Evolutionary conservation across 1,140 invertebrate species (phyloP).

Genomic region (Apis dorsata): DNA sequence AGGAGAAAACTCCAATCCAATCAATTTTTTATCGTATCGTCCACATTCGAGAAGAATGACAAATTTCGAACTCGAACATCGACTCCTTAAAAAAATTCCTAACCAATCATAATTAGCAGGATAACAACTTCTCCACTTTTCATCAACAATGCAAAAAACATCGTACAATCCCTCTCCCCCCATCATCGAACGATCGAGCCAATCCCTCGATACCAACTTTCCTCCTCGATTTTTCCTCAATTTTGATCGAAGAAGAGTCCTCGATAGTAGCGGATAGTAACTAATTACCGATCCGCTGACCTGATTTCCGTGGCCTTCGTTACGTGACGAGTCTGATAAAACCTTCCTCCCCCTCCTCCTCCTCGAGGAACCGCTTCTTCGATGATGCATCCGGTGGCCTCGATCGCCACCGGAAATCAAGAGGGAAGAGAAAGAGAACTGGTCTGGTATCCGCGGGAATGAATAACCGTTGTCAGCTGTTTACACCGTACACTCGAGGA

Average conservation of each 20-base stretch:
- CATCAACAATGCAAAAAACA: no score
- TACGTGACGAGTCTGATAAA: no score
- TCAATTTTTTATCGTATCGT: no score
- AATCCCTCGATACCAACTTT: neutral
- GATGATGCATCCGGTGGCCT: conserved; percentile 18
- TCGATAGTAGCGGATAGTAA: neutral
- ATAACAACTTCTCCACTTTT: no score
- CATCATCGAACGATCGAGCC: neutral
- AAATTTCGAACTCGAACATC: no score
- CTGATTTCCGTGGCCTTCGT: neutral
- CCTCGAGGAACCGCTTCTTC: conserved; percentile 15
- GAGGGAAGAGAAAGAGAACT: conserved; percentile 2
- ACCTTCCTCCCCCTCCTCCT: neutral
- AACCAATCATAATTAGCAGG: no score
- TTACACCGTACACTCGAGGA: neutral
- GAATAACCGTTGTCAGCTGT: conserved; percentile 25
- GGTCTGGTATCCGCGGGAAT: conserved; percentile 26
- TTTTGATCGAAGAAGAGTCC: neutral
- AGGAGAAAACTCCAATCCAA: no score
- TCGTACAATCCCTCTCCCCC: neutral
- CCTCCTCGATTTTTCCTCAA: neutral
- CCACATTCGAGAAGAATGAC: no score
- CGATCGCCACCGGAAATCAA: conserved; percentile 16
- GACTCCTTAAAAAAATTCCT: no score
- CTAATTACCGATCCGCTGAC: neutral